These are phyloP conservation scores for Phaethornis superciliosus DNA, from an alignment of 2,113 vertebrate genomes.

Conservation along the genomic window DNA sequence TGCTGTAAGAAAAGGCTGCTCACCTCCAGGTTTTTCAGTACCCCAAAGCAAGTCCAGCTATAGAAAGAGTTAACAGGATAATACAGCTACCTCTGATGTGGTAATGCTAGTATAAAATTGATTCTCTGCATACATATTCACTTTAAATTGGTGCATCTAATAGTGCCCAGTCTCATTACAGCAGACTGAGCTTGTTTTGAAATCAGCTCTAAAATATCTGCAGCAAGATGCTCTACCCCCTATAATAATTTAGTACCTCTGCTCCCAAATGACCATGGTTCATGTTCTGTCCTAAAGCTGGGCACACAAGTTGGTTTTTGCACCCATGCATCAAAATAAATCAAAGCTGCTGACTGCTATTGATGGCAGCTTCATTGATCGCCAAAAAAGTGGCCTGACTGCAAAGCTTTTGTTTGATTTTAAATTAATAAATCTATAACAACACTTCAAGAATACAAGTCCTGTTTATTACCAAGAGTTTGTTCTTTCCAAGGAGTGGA, in stretches of 20 bases:
- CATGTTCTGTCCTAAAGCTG: neutral
- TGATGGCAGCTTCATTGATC: neutral
- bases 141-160: conserved; percentile 6
- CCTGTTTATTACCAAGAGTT: neutral
- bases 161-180: neutral
- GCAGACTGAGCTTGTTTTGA: neutral
- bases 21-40: neutral
- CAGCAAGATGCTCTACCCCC: neutral
- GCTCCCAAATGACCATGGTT: accelerated
- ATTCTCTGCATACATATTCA: neutral
- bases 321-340: neutral
- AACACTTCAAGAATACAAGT: neutral
- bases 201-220: neutral
- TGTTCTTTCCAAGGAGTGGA: neutral
- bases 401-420: neutral
- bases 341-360: neutral
- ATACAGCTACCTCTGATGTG: neutral
- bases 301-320: neutral
- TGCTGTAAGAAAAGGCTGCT: conserved; percentile 17
- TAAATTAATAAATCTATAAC: neutral
- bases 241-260: neutral
- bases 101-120: neutral
- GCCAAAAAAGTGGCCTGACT: neutral
- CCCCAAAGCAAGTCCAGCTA: neutral
- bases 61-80: neutral